Evolutionary conservation across 2,797 vertebrate genomes (phyloP).

Genomic region (Syngnathus rostellatus): DNA sequence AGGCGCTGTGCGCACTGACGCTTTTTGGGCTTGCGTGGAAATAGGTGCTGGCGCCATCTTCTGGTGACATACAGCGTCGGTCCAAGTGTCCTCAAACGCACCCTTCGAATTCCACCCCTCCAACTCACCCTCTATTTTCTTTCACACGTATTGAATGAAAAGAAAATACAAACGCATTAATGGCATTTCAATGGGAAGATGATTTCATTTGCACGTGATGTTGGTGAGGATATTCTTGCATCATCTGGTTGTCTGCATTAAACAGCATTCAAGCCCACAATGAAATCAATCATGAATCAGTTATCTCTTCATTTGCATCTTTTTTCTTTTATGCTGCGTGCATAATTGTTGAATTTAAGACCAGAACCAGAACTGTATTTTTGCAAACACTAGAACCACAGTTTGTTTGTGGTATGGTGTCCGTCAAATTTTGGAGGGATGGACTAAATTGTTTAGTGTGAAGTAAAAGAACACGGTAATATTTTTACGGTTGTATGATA

Average conservation of each 20-base stretch:
- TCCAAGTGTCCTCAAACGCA: not conserved
- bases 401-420: not conserved
- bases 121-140: too few species aligned
- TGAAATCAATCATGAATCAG: not conserved
- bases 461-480: not conserved
- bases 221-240: not conserved
- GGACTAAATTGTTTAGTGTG: too few species aligned
- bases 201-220: too few species aligned
- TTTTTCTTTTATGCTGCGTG: not conserved
- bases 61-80: not conserved
- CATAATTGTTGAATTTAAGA: not conserved
- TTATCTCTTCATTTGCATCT: not conserved
- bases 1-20: conserved; percentile 2
- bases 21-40: not conserved
- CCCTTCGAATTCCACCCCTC: not conserved
- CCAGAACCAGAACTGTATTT: not conserved
- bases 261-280: not conserved
- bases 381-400: not conserved
- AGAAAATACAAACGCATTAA: too few species aligned
- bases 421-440: not conserved
- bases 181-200: too few species aligned
- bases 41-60: conserved; percentile 42
- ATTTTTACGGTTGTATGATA: not conserved
- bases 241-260: not conserved
- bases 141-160: too few species aligned